These are phyloP conservation scores for Pogonocherus hispidulus DNA, from an alignment of 2,888 invertebrate species.

Conservation along the genomic window DNA sequence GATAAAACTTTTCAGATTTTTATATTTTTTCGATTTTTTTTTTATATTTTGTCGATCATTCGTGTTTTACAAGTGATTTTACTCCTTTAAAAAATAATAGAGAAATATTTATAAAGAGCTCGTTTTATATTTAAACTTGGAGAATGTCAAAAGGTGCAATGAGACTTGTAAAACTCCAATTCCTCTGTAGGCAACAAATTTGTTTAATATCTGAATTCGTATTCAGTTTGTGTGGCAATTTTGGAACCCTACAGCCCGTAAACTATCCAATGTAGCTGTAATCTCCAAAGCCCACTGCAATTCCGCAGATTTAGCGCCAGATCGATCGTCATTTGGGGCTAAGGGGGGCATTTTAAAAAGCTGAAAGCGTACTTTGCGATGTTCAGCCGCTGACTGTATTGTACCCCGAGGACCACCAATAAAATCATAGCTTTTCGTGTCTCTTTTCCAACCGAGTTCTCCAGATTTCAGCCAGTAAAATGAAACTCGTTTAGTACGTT, in stretches of 20 bases:
- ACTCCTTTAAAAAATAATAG: no score
- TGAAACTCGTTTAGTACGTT: no score
- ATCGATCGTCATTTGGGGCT: conserved; percentile 69
- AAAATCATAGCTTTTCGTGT: conserved; percentile 65
- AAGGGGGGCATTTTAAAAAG: conserved; percentile 69
- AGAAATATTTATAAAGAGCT: no score
- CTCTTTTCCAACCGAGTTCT: conserved; percentile 23
- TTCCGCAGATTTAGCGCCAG: conserved; percentile 66
- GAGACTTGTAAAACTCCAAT: no score
- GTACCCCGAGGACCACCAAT: conserved; percentile 64
- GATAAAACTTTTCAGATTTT: no score
- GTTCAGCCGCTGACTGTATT: conserved; percentile 62
- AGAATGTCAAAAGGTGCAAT: no score
- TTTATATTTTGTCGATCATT: no score
- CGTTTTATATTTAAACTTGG: no score
- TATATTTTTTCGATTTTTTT: no score
- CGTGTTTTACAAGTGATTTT: no score
- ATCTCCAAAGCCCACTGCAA: conserved; percentile 64
- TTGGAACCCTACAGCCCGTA: conserved; percentile 41
- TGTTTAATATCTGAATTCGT: conserved; percentile 34
- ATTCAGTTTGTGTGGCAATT: conserved; percentile 32
- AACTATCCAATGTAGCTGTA: conserved; percentile 48
- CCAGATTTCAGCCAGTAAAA: no score
- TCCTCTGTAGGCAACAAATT: conserved; percentile 7
- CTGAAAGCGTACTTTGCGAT: conserved; percentile 69